These are phyloP conservation scores for Saimiri boliviensis DNA, from an alignment of 2,113 vertebrate genomes.

Conservation along the genomic window DNA sequence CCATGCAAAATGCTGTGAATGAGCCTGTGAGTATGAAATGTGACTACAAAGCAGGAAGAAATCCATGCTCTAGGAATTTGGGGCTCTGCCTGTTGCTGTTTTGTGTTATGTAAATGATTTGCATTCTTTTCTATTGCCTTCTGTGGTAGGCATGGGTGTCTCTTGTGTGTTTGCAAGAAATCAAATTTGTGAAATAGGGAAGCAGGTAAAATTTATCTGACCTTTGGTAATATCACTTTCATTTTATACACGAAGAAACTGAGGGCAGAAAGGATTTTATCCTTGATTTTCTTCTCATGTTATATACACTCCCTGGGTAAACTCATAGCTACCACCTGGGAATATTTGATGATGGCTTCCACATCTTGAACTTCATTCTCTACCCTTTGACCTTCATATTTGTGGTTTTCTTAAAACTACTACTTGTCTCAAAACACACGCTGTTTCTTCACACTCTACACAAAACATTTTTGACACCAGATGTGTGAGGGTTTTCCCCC, in stretches of 20 bases:
- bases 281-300: neutral
- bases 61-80: neutral
- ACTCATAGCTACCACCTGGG: neutral
- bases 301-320: neutral
- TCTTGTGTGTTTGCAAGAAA: neutral
- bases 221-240: neutral
- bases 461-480: neutral
- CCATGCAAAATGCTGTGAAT: conserved; percentile 93
- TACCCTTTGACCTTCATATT: neutral
- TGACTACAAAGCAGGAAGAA: neutral
- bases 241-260: neutral
- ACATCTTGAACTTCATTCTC: neutral
- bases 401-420: neutral
- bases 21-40: conserved; percentile 88
- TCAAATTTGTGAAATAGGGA: neutral
- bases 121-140: accelerated
- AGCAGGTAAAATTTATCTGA: neutral
- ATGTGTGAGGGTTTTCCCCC: neutral
- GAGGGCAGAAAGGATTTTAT: neutral
- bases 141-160: neutral
- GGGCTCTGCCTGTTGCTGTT: neutral
- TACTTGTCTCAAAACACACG: neutral
- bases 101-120: neutral
- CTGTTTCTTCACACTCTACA: neutral
- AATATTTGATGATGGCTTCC: neutral